Evolutionary conservation across 1,140 invertebrate genomes (phyloP).

Genomic region (Tribolium castaneum): DNA sequence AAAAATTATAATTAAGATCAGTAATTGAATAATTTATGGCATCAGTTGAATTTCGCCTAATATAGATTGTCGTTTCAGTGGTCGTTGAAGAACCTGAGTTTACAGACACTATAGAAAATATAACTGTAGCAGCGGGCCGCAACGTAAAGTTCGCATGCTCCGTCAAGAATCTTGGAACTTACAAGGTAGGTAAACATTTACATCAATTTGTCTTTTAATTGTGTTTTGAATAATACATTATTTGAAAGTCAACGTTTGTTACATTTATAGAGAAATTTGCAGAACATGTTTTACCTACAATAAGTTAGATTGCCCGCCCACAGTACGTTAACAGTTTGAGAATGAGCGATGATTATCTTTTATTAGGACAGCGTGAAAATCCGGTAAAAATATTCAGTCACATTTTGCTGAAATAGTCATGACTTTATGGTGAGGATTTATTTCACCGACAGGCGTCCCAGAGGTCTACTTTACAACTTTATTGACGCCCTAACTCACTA

Average conservation of each 20-base stretch:
- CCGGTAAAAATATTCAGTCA: constrained; percentile 41
- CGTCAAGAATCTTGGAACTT: constrained; percentile 84
- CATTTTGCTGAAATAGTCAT: constrained; percentile 52
- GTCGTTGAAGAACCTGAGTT: constrained; percentile 76
- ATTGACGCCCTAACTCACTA: constrained; percentile 59
- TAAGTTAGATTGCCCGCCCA: background rate
- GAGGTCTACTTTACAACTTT: constrained; percentile 61
- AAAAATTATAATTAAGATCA: too few species aligned
- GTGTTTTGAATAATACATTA: constrained; percentile 30
- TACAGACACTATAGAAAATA: constrained; percentile 77
- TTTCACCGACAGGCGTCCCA: constrained; percentile 57
- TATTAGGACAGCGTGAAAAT: constrained; percentile 23
- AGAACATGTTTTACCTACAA: background rate
- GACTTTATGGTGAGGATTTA: constrained; percentile 58
- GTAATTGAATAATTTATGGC: background rate
- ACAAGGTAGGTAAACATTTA: constrained; percentile 59
- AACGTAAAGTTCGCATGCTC: constrained; percentile 89
- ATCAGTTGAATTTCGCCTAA: background rate
- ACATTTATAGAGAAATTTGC: background rate
- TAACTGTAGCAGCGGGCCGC: constrained; percentile 79
- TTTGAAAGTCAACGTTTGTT: background rate
- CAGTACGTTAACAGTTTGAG: background rate
- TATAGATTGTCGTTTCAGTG: constrained; percentile 68
- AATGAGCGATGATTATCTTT: constrained; percentile 13
- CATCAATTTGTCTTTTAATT: constrained; percentile 33